These are phyloP conservation scores for Folsomia manolachei DNA, from an alignment of 2,888 invertebrate species.

Conservation along the genomic window DNA sequence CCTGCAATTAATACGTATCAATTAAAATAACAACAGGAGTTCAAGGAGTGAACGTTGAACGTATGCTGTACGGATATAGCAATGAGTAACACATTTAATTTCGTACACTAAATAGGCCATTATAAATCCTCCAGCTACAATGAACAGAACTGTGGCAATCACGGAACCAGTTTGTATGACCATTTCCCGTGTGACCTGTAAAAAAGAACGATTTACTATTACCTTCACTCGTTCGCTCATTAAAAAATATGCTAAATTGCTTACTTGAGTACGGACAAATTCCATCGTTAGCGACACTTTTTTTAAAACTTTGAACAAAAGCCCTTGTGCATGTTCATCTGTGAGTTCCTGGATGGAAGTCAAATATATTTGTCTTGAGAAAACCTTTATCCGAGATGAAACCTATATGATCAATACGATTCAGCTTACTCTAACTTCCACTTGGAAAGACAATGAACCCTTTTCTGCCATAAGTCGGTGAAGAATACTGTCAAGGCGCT, in stretches of 20 bases:
- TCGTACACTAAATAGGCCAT: constrained; percentile 80
- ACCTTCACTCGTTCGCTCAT: too few species aligned
- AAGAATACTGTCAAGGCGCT: constrained; percentile 70
- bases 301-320: constrained; percentile 67
- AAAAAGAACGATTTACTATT: too few species aligned
- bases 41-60: background rate
- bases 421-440: constrained; percentile 43
- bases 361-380: too few species aligned
- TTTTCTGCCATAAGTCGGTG: constrained; percentile 59
- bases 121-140: constrained; percentile 74
- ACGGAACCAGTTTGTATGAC: constrained; percentile 75
- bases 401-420: too few species aligned
- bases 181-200: constrained; percentile 73
- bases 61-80: background rate
- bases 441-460: constrained; percentile 40
- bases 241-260: too few species aligned
- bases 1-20: constrained; percentile 21
- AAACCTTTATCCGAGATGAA: too few species aligned
- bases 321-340: constrained; percentile 74
- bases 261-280: constrained; percentile 68
- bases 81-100: constrained; percentile 54
- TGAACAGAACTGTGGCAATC: constrained; percentile 72
- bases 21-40: background rate
- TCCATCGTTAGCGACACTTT: constrained; percentile 67
- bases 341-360: constrained; percentile 63